A percentile compares a stretch with the other conserved stretches of the same genome.
Conservation (phyloP, 2,888 invertebrate species). For the Tanypteryx hageni region DNA sequence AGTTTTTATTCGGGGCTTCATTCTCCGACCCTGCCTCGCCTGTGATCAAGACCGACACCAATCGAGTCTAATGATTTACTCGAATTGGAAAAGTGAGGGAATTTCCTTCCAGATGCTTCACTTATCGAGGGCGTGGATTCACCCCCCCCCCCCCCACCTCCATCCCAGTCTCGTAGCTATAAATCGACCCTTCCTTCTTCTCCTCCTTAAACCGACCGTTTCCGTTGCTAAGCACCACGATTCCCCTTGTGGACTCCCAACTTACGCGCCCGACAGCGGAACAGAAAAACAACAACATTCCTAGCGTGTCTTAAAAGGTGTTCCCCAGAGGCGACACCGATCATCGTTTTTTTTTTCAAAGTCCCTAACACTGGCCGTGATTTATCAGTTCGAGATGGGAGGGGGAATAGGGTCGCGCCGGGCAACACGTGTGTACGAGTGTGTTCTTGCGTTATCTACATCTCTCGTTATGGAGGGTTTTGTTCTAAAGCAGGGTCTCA, state of each 20-base stretch:
- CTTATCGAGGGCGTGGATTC: constrained; percentile 16
- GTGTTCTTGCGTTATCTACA: neutral
- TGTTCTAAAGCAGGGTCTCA: too few species aligned
- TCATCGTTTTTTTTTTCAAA: neutral
- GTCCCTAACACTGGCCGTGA: neutral
- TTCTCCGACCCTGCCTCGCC: neutral
- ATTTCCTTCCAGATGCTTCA: neutral
- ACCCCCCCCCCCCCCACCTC: neutral
- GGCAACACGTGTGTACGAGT: neutral
- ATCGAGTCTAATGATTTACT: neutral
- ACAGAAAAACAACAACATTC: neutral
- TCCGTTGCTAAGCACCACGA: neutral
- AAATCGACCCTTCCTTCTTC: neutral
- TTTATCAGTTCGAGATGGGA: neutral
- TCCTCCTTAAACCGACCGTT: neutral
- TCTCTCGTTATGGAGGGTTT: too few species aligned
- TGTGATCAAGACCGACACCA: neutral
- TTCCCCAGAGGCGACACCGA: neutral
- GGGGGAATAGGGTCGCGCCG: neutral
- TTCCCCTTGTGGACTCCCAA: neutral
- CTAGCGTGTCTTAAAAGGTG: neutral
- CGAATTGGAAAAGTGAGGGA: neutral
- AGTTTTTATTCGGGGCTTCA: neutral
- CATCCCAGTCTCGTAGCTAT: neutral
- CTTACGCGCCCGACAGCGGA: neutral